These are phyloP conservation scores for Holotrichia oblita DNA, from an alignment of 1,140 invertebrate genomes.

Conservation along the genomic window DNA sequence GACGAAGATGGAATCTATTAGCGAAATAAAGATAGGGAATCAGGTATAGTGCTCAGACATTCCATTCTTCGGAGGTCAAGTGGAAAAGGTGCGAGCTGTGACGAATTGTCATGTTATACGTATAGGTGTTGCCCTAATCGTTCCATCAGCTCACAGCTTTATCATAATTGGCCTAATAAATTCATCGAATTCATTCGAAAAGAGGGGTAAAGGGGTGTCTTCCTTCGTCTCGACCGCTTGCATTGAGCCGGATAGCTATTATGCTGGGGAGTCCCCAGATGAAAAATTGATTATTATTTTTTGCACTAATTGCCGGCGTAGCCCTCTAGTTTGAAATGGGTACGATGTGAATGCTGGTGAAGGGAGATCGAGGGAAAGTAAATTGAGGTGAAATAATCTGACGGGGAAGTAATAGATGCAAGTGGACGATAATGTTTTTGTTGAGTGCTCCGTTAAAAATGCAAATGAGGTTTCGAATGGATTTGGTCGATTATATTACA, in stretches of 20 bases:
- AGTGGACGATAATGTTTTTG: conserved; percentile 3
- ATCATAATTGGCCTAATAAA: background rate
- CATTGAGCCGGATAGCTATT: background rate
- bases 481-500: background rate
- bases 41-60: no score
- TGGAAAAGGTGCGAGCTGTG: background rate
- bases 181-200: background rate
- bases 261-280: background rate
- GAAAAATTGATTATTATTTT: background rate
- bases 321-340: background rate
- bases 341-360: background rate
- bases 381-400: conserved; percentile 3
- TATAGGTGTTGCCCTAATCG: conserved; percentile 4
- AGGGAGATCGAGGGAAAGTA: background rate
- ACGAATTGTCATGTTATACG: background rate
- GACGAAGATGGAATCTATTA: no score
- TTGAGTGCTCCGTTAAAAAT: background rate
- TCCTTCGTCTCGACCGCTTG: background rate
- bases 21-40: no score
- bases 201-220: background rate
- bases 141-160: background rate
- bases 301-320: background rate
- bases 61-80: no score
- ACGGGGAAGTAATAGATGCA: background rate
- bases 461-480: background rate